These are phyloP conservation scores for Conomelus anceps DNA, from an alignment of 2,888 invertebrate genomes.

Conservation along the genomic window DNA sequence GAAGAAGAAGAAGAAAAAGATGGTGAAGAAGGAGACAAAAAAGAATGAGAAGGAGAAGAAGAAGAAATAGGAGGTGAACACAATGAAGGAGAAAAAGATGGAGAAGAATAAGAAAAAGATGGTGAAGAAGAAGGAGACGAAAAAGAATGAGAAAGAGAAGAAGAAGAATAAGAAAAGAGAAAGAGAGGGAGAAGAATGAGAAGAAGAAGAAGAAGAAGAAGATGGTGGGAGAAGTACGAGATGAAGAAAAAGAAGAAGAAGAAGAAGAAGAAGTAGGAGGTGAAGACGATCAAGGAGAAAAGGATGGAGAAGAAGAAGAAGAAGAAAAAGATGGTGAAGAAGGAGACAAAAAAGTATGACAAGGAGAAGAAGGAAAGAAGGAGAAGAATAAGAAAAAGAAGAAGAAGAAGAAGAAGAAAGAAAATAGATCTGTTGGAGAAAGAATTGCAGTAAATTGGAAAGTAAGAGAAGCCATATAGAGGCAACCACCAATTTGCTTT, in stretches of 20 bases:
- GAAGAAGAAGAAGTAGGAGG: neutral
- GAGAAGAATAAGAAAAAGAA: too few relatives aligned
- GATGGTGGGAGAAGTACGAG: neutral
- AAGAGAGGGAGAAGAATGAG: neutral
- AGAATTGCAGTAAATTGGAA: neutral
- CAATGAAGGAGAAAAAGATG: too few relatives aligned
- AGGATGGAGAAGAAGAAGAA: neutral
- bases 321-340: neutral
- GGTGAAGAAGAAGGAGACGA: too few relatives aligned
- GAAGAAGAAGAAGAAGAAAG: neutral
- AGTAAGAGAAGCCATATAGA: neutral
- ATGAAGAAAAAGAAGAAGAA: neutral
- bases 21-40: too few relatives aligned
- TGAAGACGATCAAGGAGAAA: neutral
- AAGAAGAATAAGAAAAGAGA: neutral
- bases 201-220: neutral
- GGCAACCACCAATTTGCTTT: too few relatives aligned
- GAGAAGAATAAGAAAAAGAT: too few relatives aligned
- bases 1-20: too few relatives aligned
- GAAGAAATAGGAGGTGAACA: too few relatives aligned
- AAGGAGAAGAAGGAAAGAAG: too few relatives aligned
- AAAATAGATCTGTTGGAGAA: neutral
- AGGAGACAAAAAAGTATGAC: too few relatives aligned
- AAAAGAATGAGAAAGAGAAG: too few relatives aligned
- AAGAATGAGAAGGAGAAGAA: too few relatives aligned